Conservation (phyloP, 1,140 invertebrate genomes). For the Ceratoteleas bidentatus region DNA sequence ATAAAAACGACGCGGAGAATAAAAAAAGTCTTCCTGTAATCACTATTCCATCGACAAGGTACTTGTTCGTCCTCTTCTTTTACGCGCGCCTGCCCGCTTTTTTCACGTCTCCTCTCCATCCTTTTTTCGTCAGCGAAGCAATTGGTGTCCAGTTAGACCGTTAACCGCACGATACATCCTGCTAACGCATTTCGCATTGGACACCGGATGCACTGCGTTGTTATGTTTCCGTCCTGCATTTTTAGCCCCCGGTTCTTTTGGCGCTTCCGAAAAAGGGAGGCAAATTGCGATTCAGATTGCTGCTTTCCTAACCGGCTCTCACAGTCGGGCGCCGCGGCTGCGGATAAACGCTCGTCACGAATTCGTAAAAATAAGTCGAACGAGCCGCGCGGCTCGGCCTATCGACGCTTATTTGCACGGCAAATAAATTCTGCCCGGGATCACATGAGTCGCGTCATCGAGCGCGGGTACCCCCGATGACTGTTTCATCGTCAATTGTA, state of each 20-base stretch:
- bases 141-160: constrained; percentile 67
- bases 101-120: not conserved
- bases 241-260: constrained; percentile 33
- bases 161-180: constrained; percentile 77
- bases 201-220: constrained; percentile 74
- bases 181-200: constrained; percentile 66
- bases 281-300: constrained; percentile 55
- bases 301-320: constrained; percentile 37
- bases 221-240: constrained; percentile 70
- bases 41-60: constrained; percentile 51
- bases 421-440: constrained; percentile 37
- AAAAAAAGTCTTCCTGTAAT: constrained; percentile 62
- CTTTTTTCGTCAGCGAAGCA: constrained; percentile 42
- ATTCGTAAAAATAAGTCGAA: constrained; percentile 21
- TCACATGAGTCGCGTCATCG: constrained; percentile 37
- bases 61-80: constrained; percentile 13
- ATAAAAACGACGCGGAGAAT: constrained; percentile 53
- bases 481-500: constrained; percentile 27
- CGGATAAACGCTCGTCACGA: constrained; percentile 16
- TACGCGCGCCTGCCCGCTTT: constrained; percentile 2
- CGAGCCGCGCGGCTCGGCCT: not conserved
- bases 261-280: constrained; percentile 51
- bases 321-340: constrained; percentile 4
- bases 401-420: constrained; percentile 34
- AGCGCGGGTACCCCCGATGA: constrained; percentile 17